Percentiles rank a stretch among this genome's conserved stretches.
Evolutionary conservation across 2,113 vertebrate species (phyloP).

Genomic region (Cygnus atratus): DNA sequence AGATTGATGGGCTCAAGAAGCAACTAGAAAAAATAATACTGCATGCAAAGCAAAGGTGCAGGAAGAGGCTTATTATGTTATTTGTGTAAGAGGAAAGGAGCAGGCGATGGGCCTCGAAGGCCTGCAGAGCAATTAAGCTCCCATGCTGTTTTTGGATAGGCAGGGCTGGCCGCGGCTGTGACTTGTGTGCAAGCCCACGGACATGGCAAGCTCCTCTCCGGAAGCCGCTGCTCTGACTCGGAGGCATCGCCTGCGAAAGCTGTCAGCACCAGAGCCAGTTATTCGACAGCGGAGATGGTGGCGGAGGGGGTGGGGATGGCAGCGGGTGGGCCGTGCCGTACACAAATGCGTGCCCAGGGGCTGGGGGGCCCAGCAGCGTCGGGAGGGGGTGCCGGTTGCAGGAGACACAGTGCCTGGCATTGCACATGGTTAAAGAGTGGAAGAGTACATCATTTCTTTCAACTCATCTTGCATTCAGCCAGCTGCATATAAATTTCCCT

Average conservation of each 20-base stretch:
- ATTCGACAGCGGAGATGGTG: background rate
- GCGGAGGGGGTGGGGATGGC: background rate
- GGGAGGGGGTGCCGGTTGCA: background rate
- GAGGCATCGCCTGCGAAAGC: background rate
- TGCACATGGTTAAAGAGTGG: conserved; percentile 37
- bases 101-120: background rate
- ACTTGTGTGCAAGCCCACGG: background rate
- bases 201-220: background rate
- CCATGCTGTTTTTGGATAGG: background rate
- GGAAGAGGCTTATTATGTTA: background rate
- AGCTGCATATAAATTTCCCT: conserved; percentile 89
- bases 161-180: background rate
- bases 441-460: conserved; percentile 81
- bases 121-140: background rate
- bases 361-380: fast-evolving
- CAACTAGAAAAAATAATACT: background rate
- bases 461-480: conserved; percentile 89
- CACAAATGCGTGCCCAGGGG: fast-evolving
- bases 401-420: background rate
- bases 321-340: fast-evolving
- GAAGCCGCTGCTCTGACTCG: background rate
- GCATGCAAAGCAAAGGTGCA: background rate
- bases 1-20: conserved; percentile 52
- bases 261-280: background rate
- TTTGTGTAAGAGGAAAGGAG: background rate